Evolutionary conservation across 1,140 invertebrate species (phyloP).

Genomic region (Cotesia chilonis): DNA sequence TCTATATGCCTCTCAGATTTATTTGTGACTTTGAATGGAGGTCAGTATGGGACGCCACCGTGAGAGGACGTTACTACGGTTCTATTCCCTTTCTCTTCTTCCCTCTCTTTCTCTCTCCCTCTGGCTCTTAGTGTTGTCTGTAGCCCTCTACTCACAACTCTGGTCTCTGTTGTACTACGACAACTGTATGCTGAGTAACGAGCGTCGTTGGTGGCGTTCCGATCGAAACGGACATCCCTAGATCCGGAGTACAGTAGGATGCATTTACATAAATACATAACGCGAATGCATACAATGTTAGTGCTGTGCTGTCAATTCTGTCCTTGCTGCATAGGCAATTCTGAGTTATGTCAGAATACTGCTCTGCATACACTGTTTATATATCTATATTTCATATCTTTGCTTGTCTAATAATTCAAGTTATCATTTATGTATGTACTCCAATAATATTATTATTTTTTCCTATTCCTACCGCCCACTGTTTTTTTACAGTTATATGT

Average conservation of each 20-base stretch:
- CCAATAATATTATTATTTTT: slow-evolving; percentile 2
- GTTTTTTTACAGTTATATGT: no score
- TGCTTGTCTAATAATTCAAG: background rate
- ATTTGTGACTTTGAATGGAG: slow-evolving; percentile 1
- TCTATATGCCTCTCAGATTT: background rate
- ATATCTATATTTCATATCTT: no score
- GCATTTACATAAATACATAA: slow-evolving; percentile 69
- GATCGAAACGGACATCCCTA: slow-evolving; percentile 21
- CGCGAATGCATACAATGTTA: slow-evolving; percentile 66
- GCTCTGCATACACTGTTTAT: slow-evolving; percentile 5
- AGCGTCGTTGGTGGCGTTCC: slow-evolving; percentile 6
- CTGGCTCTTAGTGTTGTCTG: no score
- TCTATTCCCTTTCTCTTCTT: background rate
- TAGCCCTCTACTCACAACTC: no score
- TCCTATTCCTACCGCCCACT: no score
- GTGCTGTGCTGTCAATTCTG: slow-evolving; percentile 66
- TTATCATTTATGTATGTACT: slow-evolving; percentile 11
- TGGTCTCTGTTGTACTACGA: background rate
- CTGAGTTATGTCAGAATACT: slow-evolving; percentile 57
- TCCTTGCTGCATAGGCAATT: slow-evolving; percentile 63
- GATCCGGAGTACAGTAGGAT: slow-evolving; percentile 43
- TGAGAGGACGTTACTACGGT: background rate
- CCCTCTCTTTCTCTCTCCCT: no score
- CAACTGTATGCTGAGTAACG: slow-evolving; percentile 4
- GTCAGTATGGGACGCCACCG: slow-evolving; percentile 1